A percentile compares a stretch with the other conserved stretches of the same genome.
These are phyloP conservation scores for Conistra vaccinii DNA, from an alignment of 2,888 invertebrate species.

Conservation along the genomic window DNA sequence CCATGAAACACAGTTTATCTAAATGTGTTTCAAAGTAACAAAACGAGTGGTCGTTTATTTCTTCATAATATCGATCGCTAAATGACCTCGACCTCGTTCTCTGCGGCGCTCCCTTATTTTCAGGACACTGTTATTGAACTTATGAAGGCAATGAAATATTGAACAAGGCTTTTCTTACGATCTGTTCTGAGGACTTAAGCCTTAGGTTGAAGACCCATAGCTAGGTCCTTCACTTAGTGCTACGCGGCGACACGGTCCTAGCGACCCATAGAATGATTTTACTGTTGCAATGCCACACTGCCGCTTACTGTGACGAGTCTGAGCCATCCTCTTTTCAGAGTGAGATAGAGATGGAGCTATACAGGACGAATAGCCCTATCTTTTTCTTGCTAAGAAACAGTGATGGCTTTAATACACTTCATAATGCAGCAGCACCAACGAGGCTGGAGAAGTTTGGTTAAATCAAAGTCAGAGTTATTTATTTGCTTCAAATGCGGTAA, in stretches of 20 bases:
- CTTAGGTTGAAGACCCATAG: neutral
- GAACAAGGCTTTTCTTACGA: neutral
- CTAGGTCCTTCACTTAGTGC: neutral
- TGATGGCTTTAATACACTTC: neutral
- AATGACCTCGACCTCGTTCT: conserved; percentile 41
- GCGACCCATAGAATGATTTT: neutral
- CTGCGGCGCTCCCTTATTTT: conserved; percentile 30
- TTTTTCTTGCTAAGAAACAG: neutral
- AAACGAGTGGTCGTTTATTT: conserved; percentile 14
- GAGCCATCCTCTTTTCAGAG: neutral
- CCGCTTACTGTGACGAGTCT: neutral
- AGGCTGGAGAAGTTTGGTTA: neutral
- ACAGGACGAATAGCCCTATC: neutral
- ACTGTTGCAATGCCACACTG: too few relatives aligned
- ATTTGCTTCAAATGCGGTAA: too few relatives aligned
- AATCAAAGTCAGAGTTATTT: too few relatives aligned
- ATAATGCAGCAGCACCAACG: neutral
- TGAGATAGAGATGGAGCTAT: neutral
- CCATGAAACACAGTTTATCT: conserved; percentile 14
- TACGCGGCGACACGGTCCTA: neutral
- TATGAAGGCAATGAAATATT: conserved; percentile 25
- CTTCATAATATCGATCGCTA: conserved; percentile 42
- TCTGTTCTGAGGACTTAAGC: neutral
- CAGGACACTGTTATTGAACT: conserved; percentile 34
- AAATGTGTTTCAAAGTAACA: conserved; percentile 27